phyloP scores from a whole-genome alignment of 2,797 vertebrate genomes.

The Danio aesculapii region DNA sequence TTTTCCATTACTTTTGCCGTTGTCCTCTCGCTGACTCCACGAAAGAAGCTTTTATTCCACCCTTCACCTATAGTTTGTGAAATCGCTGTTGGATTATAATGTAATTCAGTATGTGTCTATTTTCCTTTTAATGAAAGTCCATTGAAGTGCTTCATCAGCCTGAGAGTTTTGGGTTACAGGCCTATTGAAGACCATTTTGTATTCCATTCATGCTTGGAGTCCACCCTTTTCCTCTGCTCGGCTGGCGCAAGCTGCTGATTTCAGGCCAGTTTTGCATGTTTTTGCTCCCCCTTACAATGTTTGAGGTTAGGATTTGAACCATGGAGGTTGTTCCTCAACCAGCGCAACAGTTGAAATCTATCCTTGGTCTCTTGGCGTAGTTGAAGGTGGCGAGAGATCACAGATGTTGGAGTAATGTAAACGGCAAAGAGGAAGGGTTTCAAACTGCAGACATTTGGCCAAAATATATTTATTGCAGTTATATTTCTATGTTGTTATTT shows the following conservation, averaged over 20 bases:
- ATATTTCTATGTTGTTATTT: constrained; percentile 11
- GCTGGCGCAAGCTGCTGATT: constrained; percentile 22
- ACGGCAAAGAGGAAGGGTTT: background rate
- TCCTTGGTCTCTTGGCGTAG: background rate
- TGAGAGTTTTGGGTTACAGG: constrained; percentile 37
- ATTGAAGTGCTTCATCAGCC: constrained; percentile 36
- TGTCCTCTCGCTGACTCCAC: constrained; percentile 36
- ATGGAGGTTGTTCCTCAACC: constrained; percentile 17
- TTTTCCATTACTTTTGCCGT: constrained; percentile 14
- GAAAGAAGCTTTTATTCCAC: constrained; percentile 16
- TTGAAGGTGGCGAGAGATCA: background rate
- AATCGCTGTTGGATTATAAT: constrained; percentile 23
- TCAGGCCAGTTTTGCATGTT: constrained; percentile 17
- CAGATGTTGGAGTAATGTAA: constrained; percentile 1
- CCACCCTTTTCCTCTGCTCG: constrained; percentile 37
- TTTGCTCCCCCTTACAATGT: background rate
- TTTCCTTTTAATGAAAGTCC: constrained; percentile 22
- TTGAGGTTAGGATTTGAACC: constrained; percentile 38
- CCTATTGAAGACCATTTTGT: constrained; percentile 39
- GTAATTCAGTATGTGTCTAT: constrained; percentile 41
- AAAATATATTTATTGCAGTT: background rate
- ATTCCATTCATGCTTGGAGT: constrained; percentile 27
- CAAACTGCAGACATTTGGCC: background rate
- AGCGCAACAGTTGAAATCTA: background rate
- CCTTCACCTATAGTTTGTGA: constrained; percentile 5